These are phyloP conservation scores for Campoletis raptor DNA, from an alignment of 2,888 invertebrate genomes.

Conservation along the genomic window DNA sequence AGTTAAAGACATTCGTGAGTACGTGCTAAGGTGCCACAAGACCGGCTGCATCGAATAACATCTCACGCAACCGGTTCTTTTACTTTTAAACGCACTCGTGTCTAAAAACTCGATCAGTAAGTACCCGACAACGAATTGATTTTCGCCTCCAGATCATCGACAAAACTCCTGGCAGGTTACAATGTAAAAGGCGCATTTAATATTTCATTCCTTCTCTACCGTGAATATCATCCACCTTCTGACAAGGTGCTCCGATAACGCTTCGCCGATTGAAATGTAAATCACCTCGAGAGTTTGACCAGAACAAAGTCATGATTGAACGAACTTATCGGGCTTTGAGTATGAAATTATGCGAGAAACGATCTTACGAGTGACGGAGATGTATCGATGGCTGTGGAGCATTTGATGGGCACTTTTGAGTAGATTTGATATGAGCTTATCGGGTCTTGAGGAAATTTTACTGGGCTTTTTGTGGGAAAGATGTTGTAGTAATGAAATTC, in stretches of 20 bases:
- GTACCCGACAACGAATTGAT: slow-evolving; percentile 74
- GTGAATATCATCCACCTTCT: not conserved
- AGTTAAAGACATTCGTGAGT: slow-evolving; percentile 34
- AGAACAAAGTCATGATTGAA: slow-evolving; percentile 5
- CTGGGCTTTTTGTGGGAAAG: not conserved
- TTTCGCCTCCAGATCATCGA: slow-evolving; percentile 73
- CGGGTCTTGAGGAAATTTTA: not conserved
- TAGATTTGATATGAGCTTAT: not conserved
- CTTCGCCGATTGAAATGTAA: slow-evolving; percentile 82
- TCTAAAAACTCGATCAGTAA: not conserved
- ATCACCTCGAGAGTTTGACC: slow-evolving; percentile 65
- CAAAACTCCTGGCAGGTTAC: slow-evolving; percentile 32
- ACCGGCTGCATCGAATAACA: slow-evolving; percentile 54
- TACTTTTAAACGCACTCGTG: slow-evolving; percentile 6
- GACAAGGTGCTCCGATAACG: slow-evolving; percentile 64
- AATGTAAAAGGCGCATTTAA: slow-evolving; percentile 50
- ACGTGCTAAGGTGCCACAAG: slow-evolving; percentile 47
- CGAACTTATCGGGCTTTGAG: not conserved
- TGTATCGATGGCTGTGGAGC: slow-evolving; percentile 9
- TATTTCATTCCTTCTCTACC: not conserved
- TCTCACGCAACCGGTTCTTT: slow-evolving; percentile 68
- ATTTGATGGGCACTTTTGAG: slow-evolving; percentile 10
- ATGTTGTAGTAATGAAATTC: not conserved
- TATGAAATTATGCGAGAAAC: not conserved
- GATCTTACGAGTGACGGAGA: slow-evolving; percentile 5